Base-by-base conservation (phyloP, 2,888 invertebrate genomes). In the Coremacera marginata region DNA sequence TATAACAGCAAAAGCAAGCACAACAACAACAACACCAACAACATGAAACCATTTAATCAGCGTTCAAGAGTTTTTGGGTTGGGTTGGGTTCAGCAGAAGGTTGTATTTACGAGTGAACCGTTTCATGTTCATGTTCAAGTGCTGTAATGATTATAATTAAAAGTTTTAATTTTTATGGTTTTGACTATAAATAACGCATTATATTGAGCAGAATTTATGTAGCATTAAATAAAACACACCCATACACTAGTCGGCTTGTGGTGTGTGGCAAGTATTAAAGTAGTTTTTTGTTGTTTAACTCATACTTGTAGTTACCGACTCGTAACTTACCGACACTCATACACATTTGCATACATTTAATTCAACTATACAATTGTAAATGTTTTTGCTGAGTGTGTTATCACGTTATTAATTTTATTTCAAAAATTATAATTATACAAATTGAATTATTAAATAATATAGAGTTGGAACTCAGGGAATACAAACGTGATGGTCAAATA, bases 131-230 rank as follows among this genome's bases (percentile, higher is more conserved):
- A 25, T 52, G 70, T 49, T 60, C 60, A 51, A 75, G 70, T 70
- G 68, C 62, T 27, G 31, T 52, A 34, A 19, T 19, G 63, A 68
- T 34, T 62, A 44, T 49, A 62, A 63, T 76, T 70, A 57, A 55
- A 70, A 52, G 51, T 27, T n/a, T 76, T 77, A 51, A 65, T 51
- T 76, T 76, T 76, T 71, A 67, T 49, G 76, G 49, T 76, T 77
- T 72, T 27, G 67, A 67, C 31, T 55, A 72, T 77, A 77, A 72
- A 60, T 77, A 72, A 77, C 52, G 65, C 67, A 77, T 72, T 77
- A 49, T 72, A 77, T 72, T 77, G 72, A 77, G 51, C 49, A 67
- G 71, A 55, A 37, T 77, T 72, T 77, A 77, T 77, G 76, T 57
- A 25, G 72, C 72, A 72, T 77, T 44, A 72, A 77, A 72, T 34